Base-by-base conservation (phyloP, 2,113 vertebrate genomes). In the Syngnathus scovelli region DNA sequence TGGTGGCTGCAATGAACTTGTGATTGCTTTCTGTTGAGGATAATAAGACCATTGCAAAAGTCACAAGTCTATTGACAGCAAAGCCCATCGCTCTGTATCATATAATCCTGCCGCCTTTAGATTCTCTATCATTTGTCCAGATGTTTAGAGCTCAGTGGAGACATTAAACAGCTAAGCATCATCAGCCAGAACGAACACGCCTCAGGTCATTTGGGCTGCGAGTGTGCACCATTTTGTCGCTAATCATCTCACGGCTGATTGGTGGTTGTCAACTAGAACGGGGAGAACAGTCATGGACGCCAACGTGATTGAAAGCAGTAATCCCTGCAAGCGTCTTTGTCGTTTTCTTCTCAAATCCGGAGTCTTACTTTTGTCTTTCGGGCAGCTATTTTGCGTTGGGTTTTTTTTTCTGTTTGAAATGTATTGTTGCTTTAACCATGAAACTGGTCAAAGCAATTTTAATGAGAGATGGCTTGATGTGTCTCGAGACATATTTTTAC, bases 41-140 rank as follows among this genome's bases (percentile, higher is more conserved):
- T 71, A 80, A 87, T 86, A 86, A 83, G 74, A 74, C 74, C 83
- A 60, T 44, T 36, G 74, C 54, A 65, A 71, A 68, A 38, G n/a
- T 56, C 44, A 61, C 72, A 68, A 38, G 21, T 56, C 77, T 77
- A 76, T 84, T 77, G 78, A 86, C 75, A 83, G 71, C 67, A 83
- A 77, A 78, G 71, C 72, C 81, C 75, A 68, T 84, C 76, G 27
- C 27, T 33, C 27, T 33, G 74, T 81, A 78, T 81, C 65, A 70
- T 77, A 88, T 80, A 88, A 89, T 81, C 85, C 77, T 56, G 62
- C 63, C 12, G 79, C 79, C 75, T 80, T 86, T 76, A 79, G 79
- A 85, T 69, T 79, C 81, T 76, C 12, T 78, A 79, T 82, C 68
- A 76, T 68, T 75, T 69, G 71, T 69, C 73, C 66, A 48, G 39